Evolutionary conservation across 1,140 invertebrate species (phyloP), one percentile per base, ranked within the genome.

Genomic region (Drosophila navojoa): DNA sequence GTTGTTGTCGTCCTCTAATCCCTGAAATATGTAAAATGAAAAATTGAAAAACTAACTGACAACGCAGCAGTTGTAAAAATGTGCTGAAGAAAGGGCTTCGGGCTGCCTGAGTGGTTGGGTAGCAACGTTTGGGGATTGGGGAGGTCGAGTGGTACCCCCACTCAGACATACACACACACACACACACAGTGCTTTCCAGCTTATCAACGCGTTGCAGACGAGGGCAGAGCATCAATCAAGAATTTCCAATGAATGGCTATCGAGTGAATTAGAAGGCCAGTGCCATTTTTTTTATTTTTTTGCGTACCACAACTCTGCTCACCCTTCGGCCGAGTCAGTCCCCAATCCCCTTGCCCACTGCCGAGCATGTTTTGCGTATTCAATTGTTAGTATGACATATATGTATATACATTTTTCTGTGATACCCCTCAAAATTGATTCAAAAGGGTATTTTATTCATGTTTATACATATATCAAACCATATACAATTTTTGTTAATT

Each of bases 221-320:
- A 76, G 79, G 68, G 75, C 75, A 66, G 72, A 77, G 81, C 85
- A 90, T 90, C 85, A 90, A 90, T 90, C 85, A 90, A 90, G 80
- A 69, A 70, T 90, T 90, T 90, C 85, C 85, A 90, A 90, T 90
- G 85, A 90, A 90, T 90, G 85, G 85, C 85, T 85, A 90, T 90
- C 85, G 85, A 85, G 69, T 76, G 80, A 85, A 85, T 90, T 90
- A 81, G 79, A 79, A 71, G 71, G 69, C 79, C 77, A 84, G 61
- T 79, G 64, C 72, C 74, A 69, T 67, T 55, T 54, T 54, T 62
- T 64, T 74, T 60, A 35, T 45, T 16, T 47, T 47, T 59, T 32
- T 42, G 13, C 5, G n/a, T 15, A 4, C 32, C 27, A 35, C 2
- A 16, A 25, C n/a, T 42, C 50, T 1, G 25, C 10, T n/a, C 4